A percentile compares a stretch with the other conserved stretches of the same genome.
phyloP scores from a whole-genome alignment of 2,113 vertebrate species.

The Cryptotis parvus region DNA sequence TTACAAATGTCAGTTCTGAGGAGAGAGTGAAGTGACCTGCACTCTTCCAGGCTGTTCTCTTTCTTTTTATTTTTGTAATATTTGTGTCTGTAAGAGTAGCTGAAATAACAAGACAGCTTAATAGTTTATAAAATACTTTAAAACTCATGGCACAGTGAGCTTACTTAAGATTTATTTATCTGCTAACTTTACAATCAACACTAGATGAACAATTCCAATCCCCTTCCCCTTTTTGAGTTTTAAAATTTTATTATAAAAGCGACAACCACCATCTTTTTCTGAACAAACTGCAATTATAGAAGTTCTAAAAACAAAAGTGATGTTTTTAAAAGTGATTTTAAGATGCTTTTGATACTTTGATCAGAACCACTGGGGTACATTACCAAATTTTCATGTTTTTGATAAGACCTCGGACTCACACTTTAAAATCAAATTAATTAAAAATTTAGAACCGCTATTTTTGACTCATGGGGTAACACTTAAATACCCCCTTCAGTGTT shows the following conservation, averaged over 20 bases:
- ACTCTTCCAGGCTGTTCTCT: background rate
- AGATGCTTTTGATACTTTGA: conserved; percentile 12
- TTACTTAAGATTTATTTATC: background rate
- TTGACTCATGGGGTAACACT: background rate
- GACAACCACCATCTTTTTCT: background rate
- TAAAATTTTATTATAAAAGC: conserved; percentile 3
- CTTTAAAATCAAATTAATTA: background rate
- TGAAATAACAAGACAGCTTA: background rate
- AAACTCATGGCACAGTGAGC: background rate
- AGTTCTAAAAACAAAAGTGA: background rate
- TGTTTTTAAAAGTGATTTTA: background rate
- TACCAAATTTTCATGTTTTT: conserved; percentile 1
- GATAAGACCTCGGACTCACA: background rate
- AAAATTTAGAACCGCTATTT: conserved; percentile 29
- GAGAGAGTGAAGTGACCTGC: accelerated
- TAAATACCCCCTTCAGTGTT: background rate
- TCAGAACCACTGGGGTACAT: background rate
- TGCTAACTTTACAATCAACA: background rate
- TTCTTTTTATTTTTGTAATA: background rate
- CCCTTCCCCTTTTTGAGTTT: background rate
- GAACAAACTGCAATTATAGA: background rate
- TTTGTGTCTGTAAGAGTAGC: background rate
- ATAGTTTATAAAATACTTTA: background rate
- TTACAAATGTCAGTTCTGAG: background rate
- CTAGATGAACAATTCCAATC: background rate